Evolutionary conservation across 2,797 vertebrate species (phyloP), one percentile per base, ranked within the genome.

Genomic region (Coccyzus lansbergi): DNA sequence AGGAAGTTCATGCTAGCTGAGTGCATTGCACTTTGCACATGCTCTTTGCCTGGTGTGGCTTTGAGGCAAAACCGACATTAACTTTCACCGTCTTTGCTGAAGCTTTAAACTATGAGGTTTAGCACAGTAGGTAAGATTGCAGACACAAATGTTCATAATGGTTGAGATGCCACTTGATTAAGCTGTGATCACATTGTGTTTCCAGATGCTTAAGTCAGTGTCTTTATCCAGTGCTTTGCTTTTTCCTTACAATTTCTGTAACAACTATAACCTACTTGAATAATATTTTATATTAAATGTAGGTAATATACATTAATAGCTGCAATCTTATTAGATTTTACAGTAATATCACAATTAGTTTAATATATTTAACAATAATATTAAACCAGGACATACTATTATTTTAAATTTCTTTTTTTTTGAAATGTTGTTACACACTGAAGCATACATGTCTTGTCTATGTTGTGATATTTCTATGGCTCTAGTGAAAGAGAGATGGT

Each of bases 81-180:
- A 7, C 10, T 91, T 83, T 29, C 65, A 44, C n/a, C 17, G 5
- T 19, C 65, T 91, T 68, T 83, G 7, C 53, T 48, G 62, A 63
- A 53, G 33, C 68, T 80, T 53, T 76, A 26, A 49, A 36, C 22
- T 36, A 0, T 7, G 15, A 26, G 14, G 4, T 92, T 77, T 67
- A 38, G 49, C 6, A 2, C 33, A 49, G 25, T n/a, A 75, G 31
- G 4, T 46, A 40, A 31, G 42, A 44, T 40, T 53, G 48, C 18
- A 53, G 64, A 10, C 25, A 7, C 8, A 29, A 0, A 0, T 58
- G 20, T 51, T 38, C 17, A 3, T 63, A 44, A 24, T 14, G 31
- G 21, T 26, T 31, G n/a, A 72, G n/a, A 9, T 55, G 65, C 5
- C 25, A 33, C 10, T 59, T 83, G 59, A 48, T 79, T 76, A 56